Evolutionary conservation across 1,140 invertebrate species (phyloP), one percentile per base, ranked within the genome.

Genomic region (Palaemon carinicauda): DNA sequence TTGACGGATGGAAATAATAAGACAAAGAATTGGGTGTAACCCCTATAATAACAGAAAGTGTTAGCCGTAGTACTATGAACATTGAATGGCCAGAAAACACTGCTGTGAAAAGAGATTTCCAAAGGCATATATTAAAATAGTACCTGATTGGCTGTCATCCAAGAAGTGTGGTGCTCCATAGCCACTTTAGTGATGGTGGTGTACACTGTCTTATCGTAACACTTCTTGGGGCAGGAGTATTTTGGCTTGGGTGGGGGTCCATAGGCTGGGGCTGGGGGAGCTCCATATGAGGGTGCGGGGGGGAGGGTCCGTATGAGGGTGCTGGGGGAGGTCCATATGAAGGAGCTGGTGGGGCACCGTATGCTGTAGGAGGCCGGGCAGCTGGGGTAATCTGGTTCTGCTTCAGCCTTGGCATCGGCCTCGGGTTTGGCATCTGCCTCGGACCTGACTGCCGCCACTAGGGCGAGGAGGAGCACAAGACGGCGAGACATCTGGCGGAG

Each of bases 121-220:
- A n/a, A n/a, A n/a, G n/a, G n/a, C n/a, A n/a, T n/a, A n/a, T n/a
- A n/a, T n/a, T n/a, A n/a, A n/a, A n/a, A n/a, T n/a, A n/a, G n/a
- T 50, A 89, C 84, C 85, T 87, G 84, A 52, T 89, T 77, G 15
- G 82, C 21, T 0, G 88, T 89, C n/a, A 56, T 89, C 88, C 88
- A 89, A 33, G 65, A 71, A 3, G 88, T 89, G 81, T 89, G 85
- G 50, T 89, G 85, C 51, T 89, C 88, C 81, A 87, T 87, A 29
- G 85, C 88, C 9, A 71, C 84, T 41, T 89, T 89, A 17, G 88
- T 89, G 53, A 89, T 74, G 19, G 88, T 89, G 65, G 79, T 82
- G 85, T 89, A 89, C n/a, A 79, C 85, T 4, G 87, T 89, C 82
- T 89, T 89, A 2, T 89, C 88, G 33, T 89, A 89, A 65, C 88